Conservation (phyloP, 2,113 vertebrate species). For the Aleadryas rufinucha region DNA sequence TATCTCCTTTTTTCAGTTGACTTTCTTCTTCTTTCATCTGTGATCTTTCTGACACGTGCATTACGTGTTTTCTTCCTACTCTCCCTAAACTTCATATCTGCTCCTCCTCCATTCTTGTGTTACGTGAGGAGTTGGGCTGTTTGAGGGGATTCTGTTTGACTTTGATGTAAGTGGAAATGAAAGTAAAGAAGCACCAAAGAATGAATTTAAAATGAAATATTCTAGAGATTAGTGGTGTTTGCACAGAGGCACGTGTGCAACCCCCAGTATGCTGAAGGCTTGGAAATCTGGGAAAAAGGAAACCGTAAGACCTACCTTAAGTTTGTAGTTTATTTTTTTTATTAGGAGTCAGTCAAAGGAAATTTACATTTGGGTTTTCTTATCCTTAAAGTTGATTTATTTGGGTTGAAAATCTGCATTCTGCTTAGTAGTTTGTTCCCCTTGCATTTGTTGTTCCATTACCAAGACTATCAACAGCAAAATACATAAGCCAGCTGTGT, state of each 20-base stretch:
- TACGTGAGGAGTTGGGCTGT: neutral
- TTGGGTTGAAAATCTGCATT: conserved; percentile 10
- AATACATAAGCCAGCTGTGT: conserved; percentile 40
- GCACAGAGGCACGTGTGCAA: neutral
- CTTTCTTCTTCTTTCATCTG: neutral
- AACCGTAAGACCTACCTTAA: neutral
- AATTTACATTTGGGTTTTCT: neutral
- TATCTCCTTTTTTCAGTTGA: neutral
- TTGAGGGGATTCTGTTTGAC: neutral
- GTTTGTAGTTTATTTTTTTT: neutral
- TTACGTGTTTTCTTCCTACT: neutral
- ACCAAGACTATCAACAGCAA: conserved; percentile 34
- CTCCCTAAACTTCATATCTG: neutral
- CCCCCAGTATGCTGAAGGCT: neutral
- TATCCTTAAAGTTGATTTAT: conserved; percentile 29
- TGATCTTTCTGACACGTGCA: neutral
- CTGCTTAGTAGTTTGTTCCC: neutral
- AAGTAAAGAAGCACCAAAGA: neutral
- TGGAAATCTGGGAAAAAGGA: neutral
- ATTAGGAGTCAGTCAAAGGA: neutral
- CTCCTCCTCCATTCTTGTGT: neutral
- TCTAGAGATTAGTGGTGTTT: neutral
- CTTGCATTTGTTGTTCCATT: conserved; percentile 22
- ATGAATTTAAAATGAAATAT: neutral
- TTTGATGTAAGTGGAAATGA: neutral